These are phyloP conservation scores for Hormaphis cornu DNA, from an alignment of 1,140 invertebrate genomes.

Conservation along the genomic window DNA sequence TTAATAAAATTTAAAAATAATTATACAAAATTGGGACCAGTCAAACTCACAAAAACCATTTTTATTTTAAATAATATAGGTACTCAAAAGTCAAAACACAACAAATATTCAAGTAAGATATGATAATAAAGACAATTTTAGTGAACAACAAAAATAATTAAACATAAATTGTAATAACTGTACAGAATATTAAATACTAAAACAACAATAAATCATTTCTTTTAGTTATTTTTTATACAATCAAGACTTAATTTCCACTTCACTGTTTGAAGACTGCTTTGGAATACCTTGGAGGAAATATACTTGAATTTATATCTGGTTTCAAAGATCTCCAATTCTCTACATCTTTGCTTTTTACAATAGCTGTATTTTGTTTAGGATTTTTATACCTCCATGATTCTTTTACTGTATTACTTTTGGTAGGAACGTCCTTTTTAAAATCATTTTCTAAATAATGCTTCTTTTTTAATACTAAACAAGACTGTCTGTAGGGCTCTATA, in stretches of 20 bases:
- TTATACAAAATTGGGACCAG: no score
- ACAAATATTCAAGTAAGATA: no score
- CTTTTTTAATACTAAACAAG: background rate
- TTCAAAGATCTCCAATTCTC: conserved; percentile 10
- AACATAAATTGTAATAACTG: background rate
- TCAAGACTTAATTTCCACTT: background rate
- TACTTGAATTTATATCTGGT: background rate
- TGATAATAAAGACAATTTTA: no score
- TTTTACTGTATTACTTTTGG: background rate
- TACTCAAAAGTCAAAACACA: no score
- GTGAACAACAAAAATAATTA: no score
- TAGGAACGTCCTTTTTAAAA: background rate
- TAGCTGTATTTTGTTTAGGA: background rate
- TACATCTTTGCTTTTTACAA: background rate
- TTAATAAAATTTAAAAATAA: no score
- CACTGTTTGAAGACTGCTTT: background rate
- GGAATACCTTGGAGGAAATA: background rate
- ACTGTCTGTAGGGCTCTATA: background rate
- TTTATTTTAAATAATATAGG: no score
- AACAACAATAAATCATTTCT: no score
- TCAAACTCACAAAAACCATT: no score
- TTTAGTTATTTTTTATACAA: background rate
- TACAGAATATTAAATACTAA: background rate
- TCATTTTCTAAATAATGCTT: background rate
- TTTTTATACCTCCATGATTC: background rate